These are phyloP conservation scores for Muscina levida DNA, from an alignment of 2,888 invertebrate species.

Conservation along the genomic window DNA sequence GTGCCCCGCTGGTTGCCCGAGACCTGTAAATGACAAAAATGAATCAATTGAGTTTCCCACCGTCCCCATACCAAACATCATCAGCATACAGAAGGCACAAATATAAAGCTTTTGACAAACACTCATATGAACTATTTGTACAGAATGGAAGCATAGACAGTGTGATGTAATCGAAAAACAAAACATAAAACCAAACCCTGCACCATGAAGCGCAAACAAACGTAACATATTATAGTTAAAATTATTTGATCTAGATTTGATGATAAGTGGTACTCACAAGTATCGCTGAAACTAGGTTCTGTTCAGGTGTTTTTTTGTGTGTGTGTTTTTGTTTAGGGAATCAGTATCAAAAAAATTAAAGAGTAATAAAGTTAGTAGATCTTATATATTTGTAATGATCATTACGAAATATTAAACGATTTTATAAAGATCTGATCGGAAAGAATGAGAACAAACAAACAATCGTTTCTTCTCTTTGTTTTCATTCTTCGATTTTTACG, in stretches of 20 bases:
- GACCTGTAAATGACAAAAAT: constrained; percentile 69
- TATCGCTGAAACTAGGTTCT: constrained; percentile 78
- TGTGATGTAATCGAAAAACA: background rate
- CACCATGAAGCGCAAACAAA: constrained; percentile 41
- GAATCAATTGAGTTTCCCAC: background rate
- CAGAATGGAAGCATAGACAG: constrained; percentile 20
- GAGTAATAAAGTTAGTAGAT: constrained; percentile 58
- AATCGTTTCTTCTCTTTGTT: too few relatives aligned
- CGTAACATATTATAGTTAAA: constrained; percentile 32
- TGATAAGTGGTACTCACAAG: constrained; percentile 76
- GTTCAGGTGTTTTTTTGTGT: constrained; percentile 28
- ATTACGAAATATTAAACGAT: background rate
- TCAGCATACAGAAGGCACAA: constrained; percentile 14
- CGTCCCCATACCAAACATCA: background rate
- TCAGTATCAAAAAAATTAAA: constrained; percentile 68
- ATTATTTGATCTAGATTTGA: constrained; percentile 48
- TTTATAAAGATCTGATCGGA: background rate
- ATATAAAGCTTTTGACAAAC: constrained; percentile 47
- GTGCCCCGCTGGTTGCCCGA: constrained; percentile 87
- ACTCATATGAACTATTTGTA: constrained; percentile 27
- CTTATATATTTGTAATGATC: constrained; percentile 45
- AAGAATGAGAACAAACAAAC: too few relatives aligned
- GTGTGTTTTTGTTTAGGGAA: constrained; percentile 49
- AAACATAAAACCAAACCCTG: constrained; percentile 36
- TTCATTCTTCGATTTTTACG: too few relatives aligned